Base-by-base conservation (phyloP, 2,113 vertebrate genomes). In the Ictalurus furcatus region DNA sequence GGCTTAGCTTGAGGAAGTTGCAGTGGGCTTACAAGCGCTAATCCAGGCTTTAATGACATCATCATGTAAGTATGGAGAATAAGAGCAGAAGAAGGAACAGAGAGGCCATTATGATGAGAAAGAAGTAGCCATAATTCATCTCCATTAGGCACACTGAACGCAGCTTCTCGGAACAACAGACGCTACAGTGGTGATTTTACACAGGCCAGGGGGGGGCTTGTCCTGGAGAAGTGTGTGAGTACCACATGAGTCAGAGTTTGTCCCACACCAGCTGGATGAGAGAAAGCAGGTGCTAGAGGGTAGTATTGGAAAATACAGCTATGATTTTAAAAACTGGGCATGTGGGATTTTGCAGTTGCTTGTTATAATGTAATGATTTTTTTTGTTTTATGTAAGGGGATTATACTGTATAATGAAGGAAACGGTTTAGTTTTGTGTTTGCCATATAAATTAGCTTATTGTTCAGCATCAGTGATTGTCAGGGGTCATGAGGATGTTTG, bases 41-140 rank as follows among this genome's bases (percentile, higher is more conserved):
- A 94, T 92, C 92, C 0, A 85, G 92, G 93, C 92, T 94, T 95
- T 92, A 85, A 89, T 92, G 94, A 94, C 93, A 93, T 96, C 94
- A 94, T 95, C 93, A 91, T 87, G 30, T 67, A 84, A 84, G 58
- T 12, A 58, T 40, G 85, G 79, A 84, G 71, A 54, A 81, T 78
- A 40, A 86, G 67, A 59, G 69, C 54, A 34, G 48, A 63, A 54
- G 0, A 19, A 61, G 52, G 25, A 58, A 73, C 56, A 63, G 73
- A 79, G 59, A 11, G 74, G 4, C 1, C 37, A 59, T n/a, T 67
- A 7, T 37, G 82, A 28, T 19, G 40, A 54, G 54, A 79, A 28
- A 87, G 73, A 30, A 54, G 74, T 81, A 58, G 37, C 40, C 59
- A 48, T 54, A 28, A 37, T 19, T 44, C 59, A 1, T 17, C 11